Evolutionary conservation across 2,113 vertebrate genomes (phyloP), one percentile per base, ranked within the genome.

Genomic region (Phocoena phocoena): DNA sequence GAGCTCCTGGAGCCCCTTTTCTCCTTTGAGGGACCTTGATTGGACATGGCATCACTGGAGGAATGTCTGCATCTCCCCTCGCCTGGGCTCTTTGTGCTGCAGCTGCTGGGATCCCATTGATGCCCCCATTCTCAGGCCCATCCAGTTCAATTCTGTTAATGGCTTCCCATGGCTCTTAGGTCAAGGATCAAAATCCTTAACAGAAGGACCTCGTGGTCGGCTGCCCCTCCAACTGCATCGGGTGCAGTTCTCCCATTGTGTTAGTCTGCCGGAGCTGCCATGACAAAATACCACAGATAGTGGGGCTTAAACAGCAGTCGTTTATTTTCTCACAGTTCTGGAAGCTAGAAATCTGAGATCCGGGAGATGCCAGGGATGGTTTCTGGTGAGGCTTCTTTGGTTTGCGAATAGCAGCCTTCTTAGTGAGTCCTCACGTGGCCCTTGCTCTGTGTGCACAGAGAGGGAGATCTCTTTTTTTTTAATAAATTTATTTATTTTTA

Each of bases 311-410:
- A 50, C 33, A 47, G 18, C 12, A 79, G 58, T 7, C 47, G 21
- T 36, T 92, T 53, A n/a, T 84, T 63, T 80, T 82, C 68, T 94
- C 8, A 50, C 2, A 41, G 47, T 74, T 79, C 55, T 88, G n/a
- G 53, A 77, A 50, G 20, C 47, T 95, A n/a, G 74, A 82, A 84
- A 79, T 33, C 53, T 93, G 67, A 74, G 21, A 63, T 81, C 58
- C 8, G 73, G 47, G 38, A 44, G 18, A 88, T 50, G 33, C 44
- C 50, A 36, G 31, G 25, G 28, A 28, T 90, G 63, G 55, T 88
- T 80, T 84, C 85, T 90, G 33, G 73, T 41, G n/a, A 80, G 31
- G 44, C 13, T n/a, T 60, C 62, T 71, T 77, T 3, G 5, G 38
- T 70, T 80, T 85, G 23, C n/a, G 26, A 65, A 21, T 41, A 33